Evolutionary conservation across 2,113 vertebrate species (phyloP).

Genomic region (Scopus umbretta): DNA sequence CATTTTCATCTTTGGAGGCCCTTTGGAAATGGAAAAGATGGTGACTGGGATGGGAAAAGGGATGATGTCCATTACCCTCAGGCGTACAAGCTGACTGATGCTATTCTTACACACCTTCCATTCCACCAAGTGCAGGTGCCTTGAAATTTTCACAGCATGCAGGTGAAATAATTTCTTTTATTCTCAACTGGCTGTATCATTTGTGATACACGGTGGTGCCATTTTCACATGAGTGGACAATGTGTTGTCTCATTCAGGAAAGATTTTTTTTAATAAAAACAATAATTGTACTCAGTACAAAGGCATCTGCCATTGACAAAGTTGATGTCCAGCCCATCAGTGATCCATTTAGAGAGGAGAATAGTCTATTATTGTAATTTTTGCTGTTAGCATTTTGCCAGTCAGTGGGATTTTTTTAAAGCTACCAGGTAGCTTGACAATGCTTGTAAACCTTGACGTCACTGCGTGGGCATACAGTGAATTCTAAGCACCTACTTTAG

Average conservation of each 20-base stretch:
- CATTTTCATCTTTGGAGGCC: constrained; percentile 70
- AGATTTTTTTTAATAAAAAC: constrained; percentile 35
- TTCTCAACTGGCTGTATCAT: not conserved
- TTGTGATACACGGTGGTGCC: not conserved
- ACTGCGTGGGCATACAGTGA: not conserved
- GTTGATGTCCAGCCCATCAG: not conserved
- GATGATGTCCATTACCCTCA: constrained; percentile 45
- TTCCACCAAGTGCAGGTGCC: constrained; percentile 29
- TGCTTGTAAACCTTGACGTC: not conserved
- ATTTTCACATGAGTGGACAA: constrained; percentile 33
- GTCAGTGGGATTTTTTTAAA: not conserved
- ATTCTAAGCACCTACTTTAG: not conserved
- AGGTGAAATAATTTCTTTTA: constrained; percentile 37
- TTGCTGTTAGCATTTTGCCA: not conserved
- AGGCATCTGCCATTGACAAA: not conserved
- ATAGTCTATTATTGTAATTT: not conserved
- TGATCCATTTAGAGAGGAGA: not conserved
- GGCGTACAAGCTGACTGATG: constrained; percentile 4
- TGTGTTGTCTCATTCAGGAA: constrained; percentile 34
- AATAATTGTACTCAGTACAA: constrained; percentile 28
- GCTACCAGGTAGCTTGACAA: not conserved
- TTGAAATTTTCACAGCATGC: constrained; percentile 46
- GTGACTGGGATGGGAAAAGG: constrained; percentile 37
- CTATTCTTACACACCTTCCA: constrained; percentile 25
- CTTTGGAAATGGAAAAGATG: constrained; percentile 53